These are phyloP conservation scores for Linurgus olivaceus DNA, from an alignment of 2,797 vertebrate species.

Conservation along the genomic window DNA sequence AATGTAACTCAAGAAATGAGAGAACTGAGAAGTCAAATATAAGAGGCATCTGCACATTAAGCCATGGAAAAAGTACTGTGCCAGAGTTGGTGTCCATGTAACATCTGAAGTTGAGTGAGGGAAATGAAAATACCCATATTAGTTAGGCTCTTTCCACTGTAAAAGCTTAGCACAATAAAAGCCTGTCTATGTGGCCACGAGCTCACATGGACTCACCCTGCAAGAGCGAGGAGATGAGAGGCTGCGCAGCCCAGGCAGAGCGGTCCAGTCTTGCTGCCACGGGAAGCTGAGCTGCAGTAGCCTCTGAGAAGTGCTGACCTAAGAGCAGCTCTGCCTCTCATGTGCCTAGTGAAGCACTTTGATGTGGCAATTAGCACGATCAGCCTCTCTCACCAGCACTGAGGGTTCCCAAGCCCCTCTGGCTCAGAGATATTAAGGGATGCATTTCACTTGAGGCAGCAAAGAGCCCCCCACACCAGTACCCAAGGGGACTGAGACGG, in stretches of 20 bases:
- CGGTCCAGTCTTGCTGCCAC: not conserved
- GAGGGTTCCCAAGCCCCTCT: not conserved
- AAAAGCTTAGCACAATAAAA: not conserved
- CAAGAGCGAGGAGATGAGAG: not conserved
- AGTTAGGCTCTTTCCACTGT: not conserved
- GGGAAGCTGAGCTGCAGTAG: not conserved
- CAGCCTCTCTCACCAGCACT: not conserved
- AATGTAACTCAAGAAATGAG: not conserved
- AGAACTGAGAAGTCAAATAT: not conserved
- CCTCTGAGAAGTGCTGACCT: not conserved
- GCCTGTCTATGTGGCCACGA: accelerated
- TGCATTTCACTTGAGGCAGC: not conserved
- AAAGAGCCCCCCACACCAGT: accelerated
- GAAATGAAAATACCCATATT: accelerated
- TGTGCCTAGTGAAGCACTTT: not conserved
- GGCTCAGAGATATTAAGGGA: not conserved
- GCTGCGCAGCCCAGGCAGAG: not conserved
- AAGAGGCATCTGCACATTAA: not conserved
- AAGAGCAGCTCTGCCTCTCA: not conserved
- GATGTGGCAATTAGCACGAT: accelerated
- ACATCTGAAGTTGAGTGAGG: not conserved
- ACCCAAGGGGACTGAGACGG: accelerated
- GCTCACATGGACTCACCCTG: not conserved
- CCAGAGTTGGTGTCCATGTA: not conserved
- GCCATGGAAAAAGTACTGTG: not conserved